Conservation (phyloP, 2,113 vertebrate species). For the Anser cygnoides region DNA sequence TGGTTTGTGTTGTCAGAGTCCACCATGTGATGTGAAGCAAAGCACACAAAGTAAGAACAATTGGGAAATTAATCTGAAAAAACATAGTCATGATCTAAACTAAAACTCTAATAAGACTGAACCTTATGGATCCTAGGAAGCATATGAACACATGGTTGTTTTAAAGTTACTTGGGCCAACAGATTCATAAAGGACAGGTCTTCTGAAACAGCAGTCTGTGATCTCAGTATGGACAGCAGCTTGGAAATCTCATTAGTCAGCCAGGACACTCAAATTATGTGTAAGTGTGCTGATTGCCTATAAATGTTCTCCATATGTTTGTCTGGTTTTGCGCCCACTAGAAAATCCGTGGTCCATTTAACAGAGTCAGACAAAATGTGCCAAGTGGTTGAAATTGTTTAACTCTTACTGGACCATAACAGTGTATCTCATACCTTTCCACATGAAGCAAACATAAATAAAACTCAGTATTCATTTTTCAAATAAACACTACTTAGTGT, state of each 20-base stretch:
- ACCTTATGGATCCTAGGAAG: not conserved
- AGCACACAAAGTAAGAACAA: not conserved
- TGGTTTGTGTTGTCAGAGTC: not conserved
- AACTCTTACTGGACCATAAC: not conserved
- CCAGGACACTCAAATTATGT: constrained; percentile 28
- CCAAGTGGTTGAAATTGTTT: constrained; percentile 5
- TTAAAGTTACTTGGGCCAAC: not conserved
- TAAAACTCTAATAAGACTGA: not conserved
- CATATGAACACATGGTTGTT: not conserved
- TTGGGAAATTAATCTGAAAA: not conserved
- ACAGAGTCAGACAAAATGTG: not conserved
- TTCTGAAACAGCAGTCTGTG: not conserved
- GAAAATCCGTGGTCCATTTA: constrained; percentile 34
- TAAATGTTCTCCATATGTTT: constrained; percentile 53
- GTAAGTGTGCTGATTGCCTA: constrained; percentile 3
- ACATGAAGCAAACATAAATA: not conserved
- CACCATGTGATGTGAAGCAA: not conserved
- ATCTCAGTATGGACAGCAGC: constrained; percentile 27
- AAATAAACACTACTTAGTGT: not conserved
- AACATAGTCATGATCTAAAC: not conserved
- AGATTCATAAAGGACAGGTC: not conserved
- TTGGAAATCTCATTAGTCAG: constrained; percentile 57
- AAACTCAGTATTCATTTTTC: not conserved
- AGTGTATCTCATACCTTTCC: not conserved
- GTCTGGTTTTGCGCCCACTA: constrained; percentile 24